Evolutionary conservation across 2,888 invertebrate genomes (phyloP).

Genomic region (Callinectes sapidus): DNA sequence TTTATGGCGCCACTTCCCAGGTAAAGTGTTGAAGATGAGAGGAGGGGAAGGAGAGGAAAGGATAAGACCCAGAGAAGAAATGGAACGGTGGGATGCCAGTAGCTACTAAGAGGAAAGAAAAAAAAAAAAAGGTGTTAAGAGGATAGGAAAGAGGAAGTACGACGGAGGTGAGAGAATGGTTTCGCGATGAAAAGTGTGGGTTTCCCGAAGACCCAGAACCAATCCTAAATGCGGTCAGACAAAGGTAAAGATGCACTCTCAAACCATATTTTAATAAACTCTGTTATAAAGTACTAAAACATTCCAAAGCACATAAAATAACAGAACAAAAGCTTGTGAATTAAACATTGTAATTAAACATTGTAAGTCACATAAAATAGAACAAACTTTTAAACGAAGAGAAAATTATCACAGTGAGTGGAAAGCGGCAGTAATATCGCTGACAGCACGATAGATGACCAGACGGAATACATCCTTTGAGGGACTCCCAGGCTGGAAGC

Average conservation of each 20-base stretch:
- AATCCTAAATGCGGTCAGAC: not conserved
- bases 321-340: not conserved
- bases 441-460: not conserved
- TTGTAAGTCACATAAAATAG: not conserved
- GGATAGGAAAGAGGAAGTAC: not conserved
- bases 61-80: not conserved
- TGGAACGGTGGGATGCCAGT: not conserved
- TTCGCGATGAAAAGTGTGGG: not conserved
- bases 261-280: not conserved
- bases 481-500: not conserved
- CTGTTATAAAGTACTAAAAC: not conserved
- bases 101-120: not conserved
- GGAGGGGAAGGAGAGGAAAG: not conserved
- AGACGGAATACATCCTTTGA: not conserved
- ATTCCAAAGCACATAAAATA: not conserved
- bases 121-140: not conserved
- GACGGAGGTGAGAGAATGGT: not conserved
- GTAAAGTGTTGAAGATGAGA: slow-evolving; percentile 3
- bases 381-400: not conserved
- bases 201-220: too few relatives aligned
- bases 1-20: slow-evolving; percentile 26
- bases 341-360: too few relatives aligned
- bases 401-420: not conserved
- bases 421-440: not conserved
- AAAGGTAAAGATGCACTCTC: not conserved